Conservation (phyloP, 2,113 vertebrate genomes). For the Phaetusa simplex region DNA sequence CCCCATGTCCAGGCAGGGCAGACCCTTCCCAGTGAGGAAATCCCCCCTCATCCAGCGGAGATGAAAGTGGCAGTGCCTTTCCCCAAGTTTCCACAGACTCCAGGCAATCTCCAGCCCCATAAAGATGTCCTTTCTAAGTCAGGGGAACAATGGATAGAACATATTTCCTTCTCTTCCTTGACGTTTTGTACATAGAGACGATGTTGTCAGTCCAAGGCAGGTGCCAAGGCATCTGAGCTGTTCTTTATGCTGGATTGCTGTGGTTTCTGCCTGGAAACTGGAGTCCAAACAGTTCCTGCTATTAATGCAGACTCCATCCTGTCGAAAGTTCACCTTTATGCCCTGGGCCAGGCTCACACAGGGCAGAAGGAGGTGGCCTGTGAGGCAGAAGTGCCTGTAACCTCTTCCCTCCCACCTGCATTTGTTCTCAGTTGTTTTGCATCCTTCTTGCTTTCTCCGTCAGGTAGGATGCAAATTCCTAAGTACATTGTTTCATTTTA, state of each 20-base stretch:
- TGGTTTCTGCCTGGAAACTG: neutral
- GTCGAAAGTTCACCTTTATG: neutral
- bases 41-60: accelerated
- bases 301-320: neutral
- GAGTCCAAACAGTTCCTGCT: neutral
- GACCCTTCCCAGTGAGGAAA: neutral
- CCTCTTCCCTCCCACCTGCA: neutral
- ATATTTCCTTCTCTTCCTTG: neutral
- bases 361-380: neutral
- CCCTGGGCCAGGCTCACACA: neutral
- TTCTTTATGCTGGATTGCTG: neutral
- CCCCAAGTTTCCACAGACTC: neutral
- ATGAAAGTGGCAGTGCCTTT: neutral
- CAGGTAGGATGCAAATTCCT: neutral
- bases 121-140: neutral
- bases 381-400: neutral
- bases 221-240: neutral
- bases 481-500: neutral
- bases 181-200: neutral
- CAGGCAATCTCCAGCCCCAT: neutral
- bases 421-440: neutral
- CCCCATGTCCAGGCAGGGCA: neutral
- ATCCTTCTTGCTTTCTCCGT: neutral
- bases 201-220: neutral
- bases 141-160: neutral